Conservation (phyloP, 2,888 invertebrate genomes). For the Eutolmus rufibarbis region DNA sequence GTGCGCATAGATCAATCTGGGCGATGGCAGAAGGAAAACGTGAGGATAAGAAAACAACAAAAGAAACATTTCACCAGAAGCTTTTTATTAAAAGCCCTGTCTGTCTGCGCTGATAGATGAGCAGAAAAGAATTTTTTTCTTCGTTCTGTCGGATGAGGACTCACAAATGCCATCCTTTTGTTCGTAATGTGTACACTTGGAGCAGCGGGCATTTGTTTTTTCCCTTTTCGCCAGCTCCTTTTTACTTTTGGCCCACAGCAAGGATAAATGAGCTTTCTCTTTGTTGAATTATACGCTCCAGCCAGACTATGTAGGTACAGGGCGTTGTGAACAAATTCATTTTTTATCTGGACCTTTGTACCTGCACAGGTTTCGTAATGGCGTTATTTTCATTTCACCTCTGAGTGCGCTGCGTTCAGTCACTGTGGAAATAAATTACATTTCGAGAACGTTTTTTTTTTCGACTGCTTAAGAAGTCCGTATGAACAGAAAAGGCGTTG, state of each 20-base stretch:
- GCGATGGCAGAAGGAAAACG: constrained; percentile 23
- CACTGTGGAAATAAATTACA: not conserved
- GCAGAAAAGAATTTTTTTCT: constrained; percentile 43
- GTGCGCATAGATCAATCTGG: constrained; percentile 39
- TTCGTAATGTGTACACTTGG: constrained; percentile 22
- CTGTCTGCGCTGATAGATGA: constrained; percentile 48
- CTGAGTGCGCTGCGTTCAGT: not conserved
- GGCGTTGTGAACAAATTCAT: constrained; percentile 34
- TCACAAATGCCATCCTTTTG: constrained; percentile 35
- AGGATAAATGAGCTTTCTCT: constrained; percentile 42
- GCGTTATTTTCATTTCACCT: not conserved
- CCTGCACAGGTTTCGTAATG: not conserved
- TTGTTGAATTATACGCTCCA: not conserved
- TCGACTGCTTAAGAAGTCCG: not conserved
- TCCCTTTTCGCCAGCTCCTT: not conserved
- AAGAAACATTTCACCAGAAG: constrained; percentile 41
- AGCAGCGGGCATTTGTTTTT: not conserved
- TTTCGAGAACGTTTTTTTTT: not conserved
- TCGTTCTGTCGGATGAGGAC: not conserved
- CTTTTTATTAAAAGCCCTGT: constrained; percentile 46
- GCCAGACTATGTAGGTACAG: not conserved
- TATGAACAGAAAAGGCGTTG: not conserved
- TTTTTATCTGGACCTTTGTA: constrained; percentile 20
- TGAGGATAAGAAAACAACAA: constrained; percentile 36
- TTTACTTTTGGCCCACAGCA: constrained; percentile 9